Percentiles rank a stretch among this genome's conserved stretches.
These are phyloP conservation scores for Ophiothrix spiculata DNA, from an alignment of 35 echinoderm and acorn worm species.

Conservation along the genomic window DNA sequence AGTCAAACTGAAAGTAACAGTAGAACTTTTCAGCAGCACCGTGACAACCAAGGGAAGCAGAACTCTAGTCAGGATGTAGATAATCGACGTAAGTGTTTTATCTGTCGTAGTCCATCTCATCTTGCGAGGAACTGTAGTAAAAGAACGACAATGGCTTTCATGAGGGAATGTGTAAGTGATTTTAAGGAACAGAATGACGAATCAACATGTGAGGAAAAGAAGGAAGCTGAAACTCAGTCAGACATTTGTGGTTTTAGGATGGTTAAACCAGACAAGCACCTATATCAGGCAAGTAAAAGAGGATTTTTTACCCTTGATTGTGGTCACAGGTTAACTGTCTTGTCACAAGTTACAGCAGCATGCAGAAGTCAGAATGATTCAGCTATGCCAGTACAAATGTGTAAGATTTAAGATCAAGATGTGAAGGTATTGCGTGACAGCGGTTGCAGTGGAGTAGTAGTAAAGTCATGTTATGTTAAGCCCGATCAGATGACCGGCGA, in stretches of 20 bases:
- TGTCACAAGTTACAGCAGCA: neutral
- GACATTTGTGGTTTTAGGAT: neutral
- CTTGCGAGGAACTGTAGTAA: too few species aligned
- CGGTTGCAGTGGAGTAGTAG: constrained; percentile 63
- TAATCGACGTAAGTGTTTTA: too few species aligned
- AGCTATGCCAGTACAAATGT: constrained; percentile 43
- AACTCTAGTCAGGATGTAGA: too few species aligned
- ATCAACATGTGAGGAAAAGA: too few species aligned
- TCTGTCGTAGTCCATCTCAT: too few species aligned
- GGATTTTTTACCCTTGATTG: neutral
- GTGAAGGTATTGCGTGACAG: constrained; percentile 58
- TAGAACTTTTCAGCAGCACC: too few species aligned
- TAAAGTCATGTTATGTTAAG: constrained; percentile 27
- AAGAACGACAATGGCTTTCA: neutral
- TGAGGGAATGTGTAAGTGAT: too few species aligned
- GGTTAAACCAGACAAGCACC: neutral
- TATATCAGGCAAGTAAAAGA: neutral
- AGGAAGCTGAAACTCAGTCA: too few species aligned
- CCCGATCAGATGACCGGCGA: constrained; percentile 35
- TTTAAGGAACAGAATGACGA: too few species aligned
- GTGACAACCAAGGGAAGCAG: too few species aligned
- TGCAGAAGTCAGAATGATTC: neutral
- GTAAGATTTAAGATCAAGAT: constrained; percentile 9
- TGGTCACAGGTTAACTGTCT: neutral
- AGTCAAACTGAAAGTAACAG: too few species aligned